Conservation (phyloP, 2,113 vertebrate genomes). For the Syrrhaptes paradoxus region DNA sequence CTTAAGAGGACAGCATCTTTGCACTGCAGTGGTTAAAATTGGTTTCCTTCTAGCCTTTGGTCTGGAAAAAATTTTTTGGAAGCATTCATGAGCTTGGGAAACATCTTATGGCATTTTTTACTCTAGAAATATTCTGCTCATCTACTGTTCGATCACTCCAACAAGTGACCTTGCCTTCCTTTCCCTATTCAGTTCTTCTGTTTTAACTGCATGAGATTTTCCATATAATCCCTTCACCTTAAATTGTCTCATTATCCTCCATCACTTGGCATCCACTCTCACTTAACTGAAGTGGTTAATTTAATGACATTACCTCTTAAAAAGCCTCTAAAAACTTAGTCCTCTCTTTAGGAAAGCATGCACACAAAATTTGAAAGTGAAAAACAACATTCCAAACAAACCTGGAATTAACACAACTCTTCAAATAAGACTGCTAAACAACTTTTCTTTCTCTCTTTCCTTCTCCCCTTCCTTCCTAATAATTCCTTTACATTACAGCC, state of each 20-base stretch:
- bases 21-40: not conserved
- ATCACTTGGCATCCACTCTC: not conserved
- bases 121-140: not conserved
- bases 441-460: not conserved
- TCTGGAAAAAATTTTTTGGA: not conserved
- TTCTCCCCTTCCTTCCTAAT: not conserved
- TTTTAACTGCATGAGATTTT: not conserved
- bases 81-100: not conserved
- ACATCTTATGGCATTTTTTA: not conserved
- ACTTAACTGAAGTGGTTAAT: not conserved
- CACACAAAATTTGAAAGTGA: not conserved
- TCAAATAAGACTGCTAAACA: not conserved
- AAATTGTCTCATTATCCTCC: slow-evolving; percentile 12
- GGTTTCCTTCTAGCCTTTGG: not conserved
- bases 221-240: not conserved
- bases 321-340: not conserved
- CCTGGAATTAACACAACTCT: not conserved
- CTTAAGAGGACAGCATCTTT: not conserved
- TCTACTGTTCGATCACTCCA: not conserved
- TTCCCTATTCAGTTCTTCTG: not conserved
- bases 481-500: not conserved
- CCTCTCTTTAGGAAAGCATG: not conserved
- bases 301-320: slow-evolving; percentile 2
- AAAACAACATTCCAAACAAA: not conserved
- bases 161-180: not conserved